Evolutionary conservation across 2,113 vertebrate species (phyloP), one percentile per base, ranked within the genome.

Genomic region (Nymphicus hollandicus): DNA sequence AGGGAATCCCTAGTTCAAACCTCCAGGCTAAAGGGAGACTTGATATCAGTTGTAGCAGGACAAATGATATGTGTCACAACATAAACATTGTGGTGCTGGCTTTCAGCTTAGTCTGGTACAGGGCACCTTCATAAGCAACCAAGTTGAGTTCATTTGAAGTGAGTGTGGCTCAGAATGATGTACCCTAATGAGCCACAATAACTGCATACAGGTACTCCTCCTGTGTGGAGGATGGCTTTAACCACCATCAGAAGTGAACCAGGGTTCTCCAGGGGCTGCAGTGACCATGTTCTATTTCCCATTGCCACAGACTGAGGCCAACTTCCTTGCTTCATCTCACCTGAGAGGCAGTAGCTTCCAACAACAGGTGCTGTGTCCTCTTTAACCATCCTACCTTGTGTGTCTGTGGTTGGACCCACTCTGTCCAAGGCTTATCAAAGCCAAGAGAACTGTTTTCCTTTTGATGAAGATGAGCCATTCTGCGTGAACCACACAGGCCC

Each of bases 321-420:
- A 1, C 10, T 63, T 78, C 25, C 17, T n/a, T 29, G 9, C 22
- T 78, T 78, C n/a, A 29, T 63, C 53, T 73, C n/a, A 31, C n/a
- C 37, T 22, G 41, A 66, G 39, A 77, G 13, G 24, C 35, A 72
- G 5, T 6, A 41, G 9, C 35, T 72, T 78, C 58, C 69, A 71
- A 4, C 18, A 41, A 9, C 0, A 0, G 63, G 10, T 56, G 7
- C 7, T 74, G 6, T 5, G 15, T 55, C 17, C 28, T 56, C 70
- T 81, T 49, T 68, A 89, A 35, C 9, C 11, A 33, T 33, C 50
- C 8, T 15, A 61, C 4, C 10, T 50, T 72, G 46, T 56, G 28
- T 10, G 11, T 23, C 41, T 61, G 23, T 47, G 29, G 6, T 44
- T 11, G 22, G 24, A 66, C 52, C 27, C 41, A 39, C 24, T 44